Evolutionary conservation across 2,888 invertebrate genomes (phyloP).

Genomic region (Stegophylla sp.): DNA sequence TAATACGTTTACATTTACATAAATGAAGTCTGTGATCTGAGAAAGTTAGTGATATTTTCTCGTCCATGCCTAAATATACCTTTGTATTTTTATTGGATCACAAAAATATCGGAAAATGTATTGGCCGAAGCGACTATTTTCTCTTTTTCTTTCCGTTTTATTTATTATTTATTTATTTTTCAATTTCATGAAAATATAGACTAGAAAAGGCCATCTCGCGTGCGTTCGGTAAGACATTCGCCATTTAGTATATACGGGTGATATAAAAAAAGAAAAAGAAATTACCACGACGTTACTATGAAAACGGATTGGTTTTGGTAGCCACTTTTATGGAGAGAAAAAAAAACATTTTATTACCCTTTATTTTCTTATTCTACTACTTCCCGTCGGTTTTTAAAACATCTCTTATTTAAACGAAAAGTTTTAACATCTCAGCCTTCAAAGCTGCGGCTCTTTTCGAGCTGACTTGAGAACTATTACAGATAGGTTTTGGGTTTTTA

Average conservation of each 20-base stretch:
- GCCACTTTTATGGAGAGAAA: constrained; percentile 1
- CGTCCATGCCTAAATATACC: background rate
- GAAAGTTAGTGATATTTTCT: constrained; percentile 6
- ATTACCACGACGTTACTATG: constrained; percentile 16
- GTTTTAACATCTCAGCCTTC: constrained; percentile 14
- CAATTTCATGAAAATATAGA: constrained; percentile 3
- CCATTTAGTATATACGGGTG: constrained; percentile 5
- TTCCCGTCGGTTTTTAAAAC: constrained; percentile 1
- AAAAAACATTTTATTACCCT: constrained; percentile 20
- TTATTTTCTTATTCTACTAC: background rate
- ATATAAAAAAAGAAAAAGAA: constrained; percentile 18
- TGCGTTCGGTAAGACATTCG: background rate
- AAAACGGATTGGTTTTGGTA: constrained; percentile 23
- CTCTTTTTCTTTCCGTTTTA: background rate
- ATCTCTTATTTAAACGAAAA: constrained; percentile 11
- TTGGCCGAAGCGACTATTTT: background rate
- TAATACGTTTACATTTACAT: no score
- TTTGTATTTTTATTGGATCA: background rate
- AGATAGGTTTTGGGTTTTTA: constrained; percentile 25
- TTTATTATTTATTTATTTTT: background rate
- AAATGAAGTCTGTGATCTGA: background rate
- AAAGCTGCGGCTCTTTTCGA: background rate
- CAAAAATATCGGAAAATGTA: constrained; percentile 13
- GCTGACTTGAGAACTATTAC: constrained; percentile 22
- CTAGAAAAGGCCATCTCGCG: constrained; percentile 1